phyloP scores from a whole-genome alignment of 2,797 vertebrate species.

The Catharus ustulatus region DNA sequence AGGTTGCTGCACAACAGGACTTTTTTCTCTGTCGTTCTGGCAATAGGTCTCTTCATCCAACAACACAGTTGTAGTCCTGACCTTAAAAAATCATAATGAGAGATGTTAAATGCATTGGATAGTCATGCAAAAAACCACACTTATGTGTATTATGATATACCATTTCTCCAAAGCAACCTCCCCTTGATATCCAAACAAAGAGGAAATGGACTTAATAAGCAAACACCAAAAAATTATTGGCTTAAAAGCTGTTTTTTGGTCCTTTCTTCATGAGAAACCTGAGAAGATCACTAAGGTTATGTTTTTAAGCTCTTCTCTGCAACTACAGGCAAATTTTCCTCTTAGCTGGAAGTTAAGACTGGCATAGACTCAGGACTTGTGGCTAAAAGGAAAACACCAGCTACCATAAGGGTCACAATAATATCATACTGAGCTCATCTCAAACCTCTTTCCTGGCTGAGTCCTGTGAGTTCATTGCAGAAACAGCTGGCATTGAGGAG shows the following conservation, averaged over 20 bases:
- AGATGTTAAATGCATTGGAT: background rate
- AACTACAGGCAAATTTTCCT: background rate
- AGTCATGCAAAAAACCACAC: background rate
- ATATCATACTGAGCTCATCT: background rate
- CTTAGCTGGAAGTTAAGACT: background rate
- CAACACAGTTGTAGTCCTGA: background rate
- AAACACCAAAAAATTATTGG: background rate
- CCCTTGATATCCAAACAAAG: background rate
- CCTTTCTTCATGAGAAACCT: background rate
- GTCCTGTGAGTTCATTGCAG: accelerated
- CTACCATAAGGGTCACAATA: background rate
- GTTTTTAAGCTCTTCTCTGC: background rate
- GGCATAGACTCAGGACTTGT: background rate
- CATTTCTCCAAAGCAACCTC: background rate
- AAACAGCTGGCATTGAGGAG: background rate
- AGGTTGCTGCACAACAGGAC: background rate
- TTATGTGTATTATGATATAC: background rate
- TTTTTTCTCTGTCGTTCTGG: background rate
- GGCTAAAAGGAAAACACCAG: background rate
- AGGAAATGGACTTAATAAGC: background rate
- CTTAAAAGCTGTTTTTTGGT: background rate
- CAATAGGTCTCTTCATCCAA: background rate
- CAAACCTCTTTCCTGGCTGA: background rate
- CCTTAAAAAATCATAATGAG: background rate
- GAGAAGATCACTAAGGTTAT: background rate